These are phyloP conservation scores for Saccopteryx bilineata DNA, from an alignment of 2,113 vertebrate species.

Conservation along the genomic window DNA sequence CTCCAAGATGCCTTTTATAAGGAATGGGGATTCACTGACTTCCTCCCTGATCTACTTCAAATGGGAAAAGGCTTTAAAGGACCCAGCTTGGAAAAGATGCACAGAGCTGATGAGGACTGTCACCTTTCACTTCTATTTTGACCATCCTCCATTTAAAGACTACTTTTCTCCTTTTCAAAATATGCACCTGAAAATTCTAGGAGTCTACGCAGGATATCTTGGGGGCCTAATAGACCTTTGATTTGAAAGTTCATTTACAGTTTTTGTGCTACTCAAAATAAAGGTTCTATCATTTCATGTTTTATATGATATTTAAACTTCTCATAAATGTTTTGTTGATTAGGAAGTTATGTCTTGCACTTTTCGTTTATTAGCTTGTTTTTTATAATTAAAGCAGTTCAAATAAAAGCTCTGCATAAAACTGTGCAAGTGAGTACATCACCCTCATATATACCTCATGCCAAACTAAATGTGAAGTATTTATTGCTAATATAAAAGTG, in stretches of 20 bases:
- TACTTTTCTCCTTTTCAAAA: background rate
- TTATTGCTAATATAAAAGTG: constrained; percentile 14
- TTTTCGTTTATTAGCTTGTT: background rate
- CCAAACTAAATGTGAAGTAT: background rate
- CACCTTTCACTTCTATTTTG: background rate
- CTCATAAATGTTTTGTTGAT: constrained; percentile 27
- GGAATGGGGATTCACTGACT: background rate
- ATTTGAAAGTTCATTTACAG: background rate
- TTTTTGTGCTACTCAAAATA: constrained; percentile 47
- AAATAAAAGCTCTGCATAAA: background rate
- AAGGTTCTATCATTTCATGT: constrained; percentile 11
- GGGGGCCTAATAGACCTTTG: background rate
- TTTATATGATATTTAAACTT: constrained; percentile 28
- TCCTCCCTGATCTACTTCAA: constrained; percentile 31
- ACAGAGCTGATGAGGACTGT: background rate
- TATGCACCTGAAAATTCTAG: constrained; percentile 50
- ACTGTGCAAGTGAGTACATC: background rate
- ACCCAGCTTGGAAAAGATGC: background rate
- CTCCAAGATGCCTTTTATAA: background rate
- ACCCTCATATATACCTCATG: background rate
- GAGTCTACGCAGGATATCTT: constrained; percentile 1
- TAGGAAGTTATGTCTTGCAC: constrained; percentile 1
- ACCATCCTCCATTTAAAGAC: background rate
- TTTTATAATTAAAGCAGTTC: constrained; percentile 21
- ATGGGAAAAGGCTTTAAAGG: constrained; percentile 6